A percentile compares a stretch with the other conserved stretches of the same genome.
These are phyloP conservation scores for Peribatodes rhomboidaria DNA, from an alignment of 2,888 invertebrate species.

Conservation along the genomic window DNA sequence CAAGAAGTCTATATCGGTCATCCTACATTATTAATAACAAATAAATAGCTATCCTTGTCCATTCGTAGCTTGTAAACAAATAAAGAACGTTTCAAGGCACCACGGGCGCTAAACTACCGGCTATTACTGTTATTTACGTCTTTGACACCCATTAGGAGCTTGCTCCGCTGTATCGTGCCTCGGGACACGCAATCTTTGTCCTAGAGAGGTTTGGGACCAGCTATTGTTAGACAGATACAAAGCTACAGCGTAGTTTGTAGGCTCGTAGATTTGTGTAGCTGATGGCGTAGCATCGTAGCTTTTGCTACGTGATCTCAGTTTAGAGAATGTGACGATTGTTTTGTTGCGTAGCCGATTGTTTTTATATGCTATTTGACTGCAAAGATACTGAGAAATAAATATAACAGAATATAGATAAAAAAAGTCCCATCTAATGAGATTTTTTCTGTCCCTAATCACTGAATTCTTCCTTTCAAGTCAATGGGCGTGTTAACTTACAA, in stretches of 20 bases:
- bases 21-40: constrained; percentile 10
- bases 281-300: too few species aligned
- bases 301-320: too few species aligned
- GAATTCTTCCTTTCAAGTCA: too few species aligned
- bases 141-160: constrained; percentile 38
- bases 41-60: constrained; percentile 20
- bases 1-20: constrained; percentile 8
- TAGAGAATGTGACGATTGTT: too few species aligned
- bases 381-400: neutral
- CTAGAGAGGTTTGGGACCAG: neutral
- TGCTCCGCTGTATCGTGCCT: constrained; percentile 27
- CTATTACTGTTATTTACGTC: constrained; percentile 42
- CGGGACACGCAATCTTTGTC: constrained; percentile 30
- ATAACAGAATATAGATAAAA: too few species aligned
- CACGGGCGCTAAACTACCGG: constrained; percentile 36
- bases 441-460: too few species aligned
- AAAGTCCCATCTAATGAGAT: too few species aligned
- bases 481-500: too few species aligned
- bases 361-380: neutral
- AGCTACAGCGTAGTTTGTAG: neutral
- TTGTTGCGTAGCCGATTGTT: too few species aligned
- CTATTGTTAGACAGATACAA: neutral
- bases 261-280: too few species aligned
- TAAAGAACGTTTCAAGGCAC: constrained; percentile 35
- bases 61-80: constrained; percentile 37